Percentiles rank a stretch among this genome's conserved stretches.
These are phyloP conservation scores for Ophthalmolycus amberensis DNA, from an alignment of 2,113 vertebrate species.

Conservation along the genomic window DNA sequence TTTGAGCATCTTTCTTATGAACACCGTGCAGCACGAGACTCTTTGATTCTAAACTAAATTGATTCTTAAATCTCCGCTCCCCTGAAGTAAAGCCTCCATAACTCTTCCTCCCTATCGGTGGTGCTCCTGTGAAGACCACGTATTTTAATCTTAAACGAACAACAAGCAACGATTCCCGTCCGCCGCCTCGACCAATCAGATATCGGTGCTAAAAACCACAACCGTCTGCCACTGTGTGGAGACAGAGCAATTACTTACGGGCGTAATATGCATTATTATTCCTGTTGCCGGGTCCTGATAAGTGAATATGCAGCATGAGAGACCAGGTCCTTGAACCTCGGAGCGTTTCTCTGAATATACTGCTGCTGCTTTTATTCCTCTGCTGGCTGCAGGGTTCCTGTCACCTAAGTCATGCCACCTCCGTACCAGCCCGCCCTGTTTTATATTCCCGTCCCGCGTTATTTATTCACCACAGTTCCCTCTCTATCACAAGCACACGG, in stretches of 20 bases:
- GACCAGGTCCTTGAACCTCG: constrained; percentile 79
- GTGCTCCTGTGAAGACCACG: not conserved
- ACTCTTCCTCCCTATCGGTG: constrained; percentile 64
- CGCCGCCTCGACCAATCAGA: constrained; percentile 55
- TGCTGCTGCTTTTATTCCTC: constrained; percentile 85
- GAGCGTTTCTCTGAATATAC: constrained; percentile 81
- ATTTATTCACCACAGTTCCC: constrained; percentile 98
- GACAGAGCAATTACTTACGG: constrained; percentile 80
- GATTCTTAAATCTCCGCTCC: constrained; percentile 28
- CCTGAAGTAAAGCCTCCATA: constrained; percentile 49
- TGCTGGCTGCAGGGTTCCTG: constrained; percentile 86
- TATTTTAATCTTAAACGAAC: constrained; percentile 64
- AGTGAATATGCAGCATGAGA: constrained; percentile 69
- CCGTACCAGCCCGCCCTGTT: constrained; percentile 87
- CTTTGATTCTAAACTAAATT: not conserved
- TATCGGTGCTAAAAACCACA: constrained; percentile 50
- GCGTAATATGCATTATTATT: constrained; percentile 80
- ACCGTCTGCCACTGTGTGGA: constrained; percentile 51
- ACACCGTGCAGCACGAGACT: not conserved
- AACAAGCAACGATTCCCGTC: constrained; percentile 20
- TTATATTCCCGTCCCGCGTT: constrained; percentile 93
- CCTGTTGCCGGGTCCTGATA: constrained; percentile 73
- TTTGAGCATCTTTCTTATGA: too few relatives aligned
- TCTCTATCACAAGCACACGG: constrained; percentile 90
- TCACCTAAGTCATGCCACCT: constrained; percentile 95